phyloP scores from a whole-genome alignment of 2,113 vertebrate species.

The Gadus macrocephalus region DNA sequence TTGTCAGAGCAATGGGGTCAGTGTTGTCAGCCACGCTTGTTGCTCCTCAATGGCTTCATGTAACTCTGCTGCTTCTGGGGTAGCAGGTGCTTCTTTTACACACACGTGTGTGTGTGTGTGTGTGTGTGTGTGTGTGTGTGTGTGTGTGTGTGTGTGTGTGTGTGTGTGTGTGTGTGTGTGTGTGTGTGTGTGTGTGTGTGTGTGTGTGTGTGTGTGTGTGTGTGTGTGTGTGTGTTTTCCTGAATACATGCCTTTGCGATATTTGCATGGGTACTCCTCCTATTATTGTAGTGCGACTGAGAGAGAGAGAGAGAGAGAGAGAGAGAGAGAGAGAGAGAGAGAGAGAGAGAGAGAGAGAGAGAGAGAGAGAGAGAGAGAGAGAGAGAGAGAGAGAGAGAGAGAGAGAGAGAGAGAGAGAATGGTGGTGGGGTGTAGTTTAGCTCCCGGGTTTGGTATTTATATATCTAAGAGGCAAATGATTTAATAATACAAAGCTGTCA shows the following conservation, averaged over 20 bases:
- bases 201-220: background rate
- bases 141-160: background rate
- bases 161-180: background rate
- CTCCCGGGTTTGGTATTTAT: slow-evolving; percentile 60
- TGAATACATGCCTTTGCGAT: background rate
- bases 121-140: slow-evolving; percentile 1
- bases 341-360: no score
- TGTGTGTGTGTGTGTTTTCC: background rate
- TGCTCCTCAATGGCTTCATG: slow-evolving; percentile 54
- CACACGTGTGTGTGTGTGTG: slow-evolving; percentile 1
- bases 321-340: slow-evolving; percentile 1
- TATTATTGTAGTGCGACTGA: background rate
- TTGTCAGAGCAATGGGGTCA: slow-evolving; percentile 70
- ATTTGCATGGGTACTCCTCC: background rate
- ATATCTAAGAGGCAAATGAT: slow-evolving; percentile 55
- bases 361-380: no score
- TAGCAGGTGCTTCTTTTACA: slow-evolving; percentile 15
- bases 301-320: background rate
- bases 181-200: background rate
- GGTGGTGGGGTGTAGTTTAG: slow-evolving; percentile 28
- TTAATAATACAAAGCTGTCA: slow-evolving; percentile 61
- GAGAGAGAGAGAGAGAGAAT: slow-evolving; percentile 16
- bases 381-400: background rate
- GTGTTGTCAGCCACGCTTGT: slow-evolving; percentile 57
- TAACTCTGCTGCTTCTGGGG: slow-evolving; percentile 38